Conservation (phyloP, 2,113 vertebrate species). For the Triplophysa siluroides region DNA sequence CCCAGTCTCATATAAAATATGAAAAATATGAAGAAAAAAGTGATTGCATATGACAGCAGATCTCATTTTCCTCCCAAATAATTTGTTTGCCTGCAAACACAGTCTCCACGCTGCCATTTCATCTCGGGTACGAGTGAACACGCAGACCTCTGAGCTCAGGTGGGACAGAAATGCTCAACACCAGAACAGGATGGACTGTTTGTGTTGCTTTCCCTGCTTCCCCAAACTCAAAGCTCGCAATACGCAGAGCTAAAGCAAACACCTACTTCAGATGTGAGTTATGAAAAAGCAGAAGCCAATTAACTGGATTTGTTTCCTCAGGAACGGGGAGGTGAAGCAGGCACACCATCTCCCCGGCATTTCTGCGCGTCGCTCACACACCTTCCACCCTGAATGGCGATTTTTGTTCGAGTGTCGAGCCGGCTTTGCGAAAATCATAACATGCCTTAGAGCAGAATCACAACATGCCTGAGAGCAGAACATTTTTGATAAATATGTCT, state of each 20-base stretch:
- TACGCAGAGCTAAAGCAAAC: constrained; percentile 17
- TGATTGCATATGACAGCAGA: constrained; percentile 28
- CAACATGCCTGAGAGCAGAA: constrained; percentile 66
- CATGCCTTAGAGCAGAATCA: constrained; percentile 66
- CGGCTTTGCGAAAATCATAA: constrained; percentile 62
- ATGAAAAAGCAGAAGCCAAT: constrained; percentile 10
- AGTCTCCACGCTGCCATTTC: neutral
- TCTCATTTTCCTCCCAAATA: constrained; percentile 20
- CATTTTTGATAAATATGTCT: constrained; percentile 68
- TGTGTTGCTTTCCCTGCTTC: constrained; percentile 1
- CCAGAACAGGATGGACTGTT: constrained; percentile 14
- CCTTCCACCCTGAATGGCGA: constrained; percentile 48
- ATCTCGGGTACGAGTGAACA: constrained; percentile 16
- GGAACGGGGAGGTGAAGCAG: constrained; percentile 53
- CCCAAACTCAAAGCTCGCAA: neutral
- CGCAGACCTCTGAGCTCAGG: constrained; percentile 20
- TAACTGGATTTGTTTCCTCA: constrained; percentile 32
- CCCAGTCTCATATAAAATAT: constrained; percentile 6
- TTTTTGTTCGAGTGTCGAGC: constrained; percentile 52
- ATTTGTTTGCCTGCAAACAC: constrained; percentile 28
- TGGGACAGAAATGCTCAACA: neutral
- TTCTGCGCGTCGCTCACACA: constrained; percentile 58
- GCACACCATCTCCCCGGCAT: constrained; percentile 50
- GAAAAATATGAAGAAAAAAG: constrained; percentile 22
- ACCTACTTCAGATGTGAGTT: constrained; percentile 12